Evolutionary conservation across 2,797 vertebrate genomes (phyloP).

Genomic region (Myotis vivesi): DNA sequence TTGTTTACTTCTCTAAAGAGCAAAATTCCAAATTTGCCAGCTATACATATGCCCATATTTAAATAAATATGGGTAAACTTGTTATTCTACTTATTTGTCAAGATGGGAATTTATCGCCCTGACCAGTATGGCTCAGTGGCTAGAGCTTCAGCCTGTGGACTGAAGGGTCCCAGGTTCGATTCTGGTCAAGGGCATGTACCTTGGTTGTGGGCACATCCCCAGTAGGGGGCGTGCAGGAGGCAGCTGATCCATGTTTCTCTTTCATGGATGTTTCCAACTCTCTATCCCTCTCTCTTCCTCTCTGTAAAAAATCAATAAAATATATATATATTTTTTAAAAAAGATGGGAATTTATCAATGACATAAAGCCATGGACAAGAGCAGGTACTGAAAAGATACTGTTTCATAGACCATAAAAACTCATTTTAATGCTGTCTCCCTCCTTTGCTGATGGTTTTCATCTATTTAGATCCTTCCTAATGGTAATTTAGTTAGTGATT

Average conservation of each 20-base stretch:
- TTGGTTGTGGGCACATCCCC: too few species aligned
- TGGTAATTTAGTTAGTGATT: background rate
- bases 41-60: background rate
- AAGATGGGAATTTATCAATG: background rate
- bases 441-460: background rate
- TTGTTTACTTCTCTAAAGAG: conserved; percentile 62
- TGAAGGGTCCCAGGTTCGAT: too few species aligned
- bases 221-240: too few species aligned
- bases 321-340: too few species aligned
- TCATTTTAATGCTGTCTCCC: background rate
- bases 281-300: too few species aligned
- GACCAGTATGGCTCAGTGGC: too few species aligned
- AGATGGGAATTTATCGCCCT: background rate
- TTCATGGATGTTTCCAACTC: too few species aligned
- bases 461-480: background rate
- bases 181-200: too few species aligned
- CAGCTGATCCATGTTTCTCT: too few species aligned
- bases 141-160: too few species aligned
- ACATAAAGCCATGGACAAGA: background rate
- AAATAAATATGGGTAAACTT: background rate
- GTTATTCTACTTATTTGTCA: conserved; percentile 22
- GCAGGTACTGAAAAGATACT: background rate
- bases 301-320: too few species aligned
- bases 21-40: conserved; percentile 20
- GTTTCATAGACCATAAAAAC: background rate